A percentile compares a stretch with the other conserved stretches of the same genome.
phyloP scores from a whole-genome alignment of 2,888 invertebrate species.

The Cerastoderma edule region DNA sequence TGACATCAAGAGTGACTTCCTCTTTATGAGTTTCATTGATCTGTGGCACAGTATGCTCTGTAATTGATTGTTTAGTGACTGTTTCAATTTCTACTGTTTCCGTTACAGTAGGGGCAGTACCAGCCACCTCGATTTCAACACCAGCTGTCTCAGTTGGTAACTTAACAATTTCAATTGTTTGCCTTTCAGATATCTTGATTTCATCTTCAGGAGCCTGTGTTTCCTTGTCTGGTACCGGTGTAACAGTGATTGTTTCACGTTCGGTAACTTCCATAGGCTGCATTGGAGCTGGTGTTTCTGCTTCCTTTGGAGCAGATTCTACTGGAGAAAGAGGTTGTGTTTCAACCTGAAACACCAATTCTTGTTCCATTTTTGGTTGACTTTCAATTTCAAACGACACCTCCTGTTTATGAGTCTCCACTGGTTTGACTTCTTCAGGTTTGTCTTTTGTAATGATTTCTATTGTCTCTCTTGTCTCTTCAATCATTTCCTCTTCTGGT shows the following conservation, averaged over 20 bases:
- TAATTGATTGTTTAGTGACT: conserved; percentile 53
- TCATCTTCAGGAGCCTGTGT: conserved; percentile 66
- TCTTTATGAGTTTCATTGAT: conserved; percentile 64
- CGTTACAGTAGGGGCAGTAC: conserved; percentile 54
- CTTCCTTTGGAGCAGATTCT: conserved; percentile 48
- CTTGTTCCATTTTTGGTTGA: conserved; percentile 39
- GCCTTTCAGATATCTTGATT: conserved; percentile 62
- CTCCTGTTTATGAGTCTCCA: conserved; percentile 35
- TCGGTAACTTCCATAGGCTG: conserved; percentile 62
- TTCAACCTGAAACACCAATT: conserved; percentile 51
- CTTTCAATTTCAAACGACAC: conserved; percentile 40
- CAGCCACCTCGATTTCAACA: conserved; percentile 60
- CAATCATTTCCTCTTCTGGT: conserved; percentile 71
- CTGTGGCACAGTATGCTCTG: conserved; percentile 57
- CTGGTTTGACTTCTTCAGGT: conserved; percentile 30
- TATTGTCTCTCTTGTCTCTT: conserved; percentile 70
- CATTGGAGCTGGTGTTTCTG: conserved; percentile 57
- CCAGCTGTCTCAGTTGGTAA: conserved; percentile 58
- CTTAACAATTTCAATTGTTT: conserved; percentile 66
- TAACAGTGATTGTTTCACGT: conserved; percentile 57
- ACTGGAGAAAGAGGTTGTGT: conserved; percentile 42
- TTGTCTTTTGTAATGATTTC: conserved; percentile 42
- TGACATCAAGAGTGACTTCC: conserved; percentile 68
- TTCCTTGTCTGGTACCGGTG: conserved; percentile 57
- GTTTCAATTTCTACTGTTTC: conserved; percentile 60